These are phyloP conservation scores for Podilymbus podiceps DNA, from an alignment of 2,113 vertebrate species.

Conservation along the genomic window DNA sequence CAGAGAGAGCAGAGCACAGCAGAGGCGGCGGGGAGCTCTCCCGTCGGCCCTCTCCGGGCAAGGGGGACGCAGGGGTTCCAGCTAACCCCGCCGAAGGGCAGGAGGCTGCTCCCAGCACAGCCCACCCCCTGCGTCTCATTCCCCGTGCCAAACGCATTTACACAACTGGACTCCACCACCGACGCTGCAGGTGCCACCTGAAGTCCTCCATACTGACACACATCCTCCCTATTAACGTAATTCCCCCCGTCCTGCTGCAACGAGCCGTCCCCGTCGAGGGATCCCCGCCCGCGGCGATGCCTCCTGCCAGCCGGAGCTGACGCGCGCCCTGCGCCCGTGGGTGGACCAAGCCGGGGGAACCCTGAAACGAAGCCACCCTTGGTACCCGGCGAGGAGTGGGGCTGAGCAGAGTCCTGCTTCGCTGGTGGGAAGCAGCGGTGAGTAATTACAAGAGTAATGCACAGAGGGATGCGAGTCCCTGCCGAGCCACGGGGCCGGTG, in stretches of 20 bases:
- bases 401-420: not conserved
- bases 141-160: rapidly evolving
- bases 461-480: not conserved
- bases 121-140: not conserved
- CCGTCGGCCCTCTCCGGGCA: not conserved
- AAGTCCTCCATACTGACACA: not conserved
- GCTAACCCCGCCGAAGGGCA: not conserved
- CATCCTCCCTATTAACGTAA: rapidly evolving
- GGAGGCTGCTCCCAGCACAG: not conserved
- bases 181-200: not conserved
- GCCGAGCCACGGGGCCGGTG: not conserved
- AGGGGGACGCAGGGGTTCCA: too few species aligned
- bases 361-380: not conserved
- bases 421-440: not conserved
- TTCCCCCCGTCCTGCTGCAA: not conserved
- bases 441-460: not conserved
- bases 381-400: not conserved
- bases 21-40: not conserved
- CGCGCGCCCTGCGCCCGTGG: rapidly evolving
- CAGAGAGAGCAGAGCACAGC: not conserved
- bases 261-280: rapidly evolving
- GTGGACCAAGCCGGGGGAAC: not conserved
- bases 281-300: rapidly evolving
- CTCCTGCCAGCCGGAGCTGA: rapidly evolving
- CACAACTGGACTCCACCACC: not conserved